Evolutionary conservation across 2,888 invertebrate species (phyloP).

Genomic region (Dioctria linearis): DNA sequence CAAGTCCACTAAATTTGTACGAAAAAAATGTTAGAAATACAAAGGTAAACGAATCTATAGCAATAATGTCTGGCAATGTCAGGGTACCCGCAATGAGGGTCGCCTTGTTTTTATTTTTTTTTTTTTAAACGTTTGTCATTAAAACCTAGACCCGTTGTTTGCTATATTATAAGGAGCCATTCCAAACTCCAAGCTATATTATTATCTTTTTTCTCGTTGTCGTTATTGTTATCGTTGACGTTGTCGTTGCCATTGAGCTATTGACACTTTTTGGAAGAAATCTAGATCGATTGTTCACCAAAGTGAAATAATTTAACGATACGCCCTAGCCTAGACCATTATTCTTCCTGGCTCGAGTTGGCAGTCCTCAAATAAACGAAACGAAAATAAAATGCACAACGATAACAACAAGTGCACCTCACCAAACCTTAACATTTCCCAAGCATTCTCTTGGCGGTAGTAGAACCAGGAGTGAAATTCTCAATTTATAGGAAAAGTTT

Average conservation of each 20-base stretch:
- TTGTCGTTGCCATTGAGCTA: neutral
- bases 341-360: slow-evolving; percentile 23
- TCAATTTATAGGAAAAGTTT: slow-evolving; percentile 9
- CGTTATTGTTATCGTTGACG: no score
- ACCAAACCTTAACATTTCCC: neutral
- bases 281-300: slow-evolving; percentile 50
- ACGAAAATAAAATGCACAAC: slow-evolving; percentile 26
- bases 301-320: slow-evolving; percentile 58
- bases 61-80: no score
- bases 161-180: no score
- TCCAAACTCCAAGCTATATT: no score
- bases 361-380: neutral
- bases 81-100: no score
- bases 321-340: slow-evolving; percentile 42
- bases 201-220: no score
- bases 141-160: no score
- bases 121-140: no score
- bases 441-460: neutral
- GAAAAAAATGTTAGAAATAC: no score
- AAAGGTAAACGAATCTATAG: no score
- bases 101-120: no score
- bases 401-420: slow-evolving; percentile 46
- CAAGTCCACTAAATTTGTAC: no score
- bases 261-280: slow-evolving; percentile 30
- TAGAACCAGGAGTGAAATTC: neutral